Evolutionary conservation across 2,888 invertebrate genomes (phyloP), one percentile per base, ranked within the genome.

Genomic region (Drosophila affinis): DNA sequence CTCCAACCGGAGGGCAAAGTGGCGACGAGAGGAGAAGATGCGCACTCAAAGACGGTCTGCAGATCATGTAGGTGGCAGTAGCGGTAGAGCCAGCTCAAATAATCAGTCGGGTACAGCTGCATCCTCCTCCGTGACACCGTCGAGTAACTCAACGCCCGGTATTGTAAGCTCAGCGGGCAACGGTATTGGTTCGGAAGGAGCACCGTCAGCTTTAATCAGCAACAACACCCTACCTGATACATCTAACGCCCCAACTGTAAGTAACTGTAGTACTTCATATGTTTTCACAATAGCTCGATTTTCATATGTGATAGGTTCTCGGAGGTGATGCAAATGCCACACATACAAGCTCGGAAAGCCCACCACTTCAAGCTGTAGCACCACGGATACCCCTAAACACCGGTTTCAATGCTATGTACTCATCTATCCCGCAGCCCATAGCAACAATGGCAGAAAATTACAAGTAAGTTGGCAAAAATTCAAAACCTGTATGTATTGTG

Each of bases 11-110:
- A 95, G 99, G 56, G 99, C 99, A 81, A 99, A 99, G 94, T 99
- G 99, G 98, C 95, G 99, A 59, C 95, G 99, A 18, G 99, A 99
- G 92, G 99, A 99, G 92, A 99, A 99, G 93, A 94, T 99, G 70
- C 95, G 99, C 60, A 98, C 97, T 91, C 99, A 99, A 93, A 93
- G 97, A 78, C 94, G 97, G 6, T 90, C 92, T 1, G 88, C 87
- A 5, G 91, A 91, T 45, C 87, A 87, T 68, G 82, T 87, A 6
- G 72, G 58, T 1, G 69, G 60, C 44, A 54, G 24, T 21, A 82
- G 77, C 53, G 82, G 81, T 10, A 72, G 88, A 2, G 73, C 70
- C 44, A 87, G 87, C 68, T 72, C 81, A 44, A 87, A 81, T 45
- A 87, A 78, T 70, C 61, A 70, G 29, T 47, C 77, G 21, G 72